A percentile compares a stretch with the other conserved stretches of the same genome.
phyloP scores from a whole-genome alignment of 2,888 invertebrate species.

The Drosophila antonietae region DNA sequence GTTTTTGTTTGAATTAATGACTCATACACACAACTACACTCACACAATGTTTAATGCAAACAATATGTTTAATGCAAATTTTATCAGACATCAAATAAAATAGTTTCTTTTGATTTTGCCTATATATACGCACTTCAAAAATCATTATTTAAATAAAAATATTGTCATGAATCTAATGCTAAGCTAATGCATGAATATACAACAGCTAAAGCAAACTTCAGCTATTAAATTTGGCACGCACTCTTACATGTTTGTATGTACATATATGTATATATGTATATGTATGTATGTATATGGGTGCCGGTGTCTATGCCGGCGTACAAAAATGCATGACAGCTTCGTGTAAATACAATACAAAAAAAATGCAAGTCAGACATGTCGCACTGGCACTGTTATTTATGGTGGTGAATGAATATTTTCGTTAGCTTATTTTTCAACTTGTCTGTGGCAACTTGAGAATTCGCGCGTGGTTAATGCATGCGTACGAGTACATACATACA shows the following conservation, averaged over 20 bases:
- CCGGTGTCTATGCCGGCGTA: slow-evolving; percentile 43
- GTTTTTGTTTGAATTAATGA: slow-evolving; percentile 37
- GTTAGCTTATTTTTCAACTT: slow-evolving; percentile 15
- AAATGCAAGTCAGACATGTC: background rate
- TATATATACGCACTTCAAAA: background rate
- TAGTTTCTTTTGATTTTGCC: background rate
- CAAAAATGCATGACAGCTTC: background rate
- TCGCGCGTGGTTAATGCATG: slow-evolving; percentile 40
- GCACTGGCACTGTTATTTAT: background rate
- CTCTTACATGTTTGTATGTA: background rate
- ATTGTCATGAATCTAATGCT: background rate
- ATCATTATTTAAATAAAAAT: too few species aligned
- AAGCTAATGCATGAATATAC: background rate
- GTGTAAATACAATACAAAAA: background rate
- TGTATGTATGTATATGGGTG: slow-evolving; percentile 1
- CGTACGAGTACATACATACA: slow-evolving; percentile 8
- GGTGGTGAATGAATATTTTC: background rate
- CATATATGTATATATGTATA: background rate
- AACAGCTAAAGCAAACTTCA: background rate
- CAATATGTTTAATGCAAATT: background rate
- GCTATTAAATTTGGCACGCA: slow-evolving; percentile 9
- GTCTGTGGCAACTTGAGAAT: slow-evolving; percentile 19
- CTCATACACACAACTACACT: slow-evolving; percentile 10
- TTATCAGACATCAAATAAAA: background rate
- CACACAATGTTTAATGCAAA: background rate